Evolutionary conservation across 2,113 vertebrate genomes (phyloP).

Genomic region (Pseudonaja textilis): DNA sequence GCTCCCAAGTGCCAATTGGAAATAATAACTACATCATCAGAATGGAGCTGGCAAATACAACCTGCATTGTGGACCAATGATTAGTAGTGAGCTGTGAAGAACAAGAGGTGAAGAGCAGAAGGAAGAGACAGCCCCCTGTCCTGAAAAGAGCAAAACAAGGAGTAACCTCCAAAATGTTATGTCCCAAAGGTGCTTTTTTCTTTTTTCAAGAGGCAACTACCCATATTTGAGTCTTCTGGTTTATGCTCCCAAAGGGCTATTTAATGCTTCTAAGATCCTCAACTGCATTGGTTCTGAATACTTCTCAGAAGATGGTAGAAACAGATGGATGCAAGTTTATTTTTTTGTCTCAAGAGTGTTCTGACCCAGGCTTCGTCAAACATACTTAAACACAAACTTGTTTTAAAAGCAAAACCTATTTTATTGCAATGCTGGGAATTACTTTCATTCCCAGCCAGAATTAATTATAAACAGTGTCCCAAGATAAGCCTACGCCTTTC

Average conservation of each 20-base stretch:
- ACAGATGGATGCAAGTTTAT: too few species aligned
- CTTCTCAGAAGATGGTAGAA: not conserved
- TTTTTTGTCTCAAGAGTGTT: not conserved
- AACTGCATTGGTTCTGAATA: not conserved
- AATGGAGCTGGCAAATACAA: slow-evolving; percentile 72
- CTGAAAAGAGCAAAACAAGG: not conserved
- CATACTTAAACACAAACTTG: too few species aligned
- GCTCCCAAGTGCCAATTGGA: slow-evolving; percentile 94
- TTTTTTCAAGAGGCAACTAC: not conserved
- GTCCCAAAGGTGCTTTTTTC: too few species aligned
- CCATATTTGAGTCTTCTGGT: not conserved
- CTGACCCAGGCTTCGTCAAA: too few species aligned
- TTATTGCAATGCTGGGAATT: too few species aligned
- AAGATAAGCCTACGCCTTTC: too few species aligned
- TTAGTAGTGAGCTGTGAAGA: slow-evolving; percentile 93
- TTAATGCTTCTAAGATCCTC: not conserved
- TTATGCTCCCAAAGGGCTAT: not conserved
- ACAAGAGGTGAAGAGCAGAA: slow-evolving; percentile 70
- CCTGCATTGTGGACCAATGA: slow-evolving; percentile 72
- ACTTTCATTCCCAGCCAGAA: too few species aligned
- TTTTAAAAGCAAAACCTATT: too few species aligned
- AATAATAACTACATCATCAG: slow-evolving; percentile 96
- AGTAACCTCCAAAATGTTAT: fast-evolving
- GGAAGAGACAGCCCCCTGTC: slow-evolving; percentile 47
- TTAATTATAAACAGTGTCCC: too few species aligned